phyloP scores from a whole-genome alignment of 2,113 vertebrate species.

The Pseudorhombus dupliciocellatus region DNA sequence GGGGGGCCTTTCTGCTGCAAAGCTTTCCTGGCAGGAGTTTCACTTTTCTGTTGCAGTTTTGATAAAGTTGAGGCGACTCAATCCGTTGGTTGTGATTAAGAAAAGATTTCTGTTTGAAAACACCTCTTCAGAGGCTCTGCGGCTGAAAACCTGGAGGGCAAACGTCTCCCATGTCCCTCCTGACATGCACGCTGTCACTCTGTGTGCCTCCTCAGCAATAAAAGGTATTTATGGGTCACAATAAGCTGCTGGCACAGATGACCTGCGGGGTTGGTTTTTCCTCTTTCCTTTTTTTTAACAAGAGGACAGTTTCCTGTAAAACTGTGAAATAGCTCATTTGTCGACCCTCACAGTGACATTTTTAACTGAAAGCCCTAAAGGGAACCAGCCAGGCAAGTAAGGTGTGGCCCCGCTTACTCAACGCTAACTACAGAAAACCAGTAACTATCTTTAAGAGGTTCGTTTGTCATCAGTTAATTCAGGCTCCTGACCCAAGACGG shows the following conservation, averaged over 20 bases:
- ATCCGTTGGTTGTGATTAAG: background rate
- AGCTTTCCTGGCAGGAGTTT: background rate
- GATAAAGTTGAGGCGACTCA: background rate
- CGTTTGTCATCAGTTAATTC: background rate
- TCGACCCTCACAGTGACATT: background rate
- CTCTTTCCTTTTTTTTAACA: slow-evolving; percentile 2
- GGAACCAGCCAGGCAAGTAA: slow-evolving; percentile 4
- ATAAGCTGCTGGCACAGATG: background rate
- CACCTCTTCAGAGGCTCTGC: background rate
- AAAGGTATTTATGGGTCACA: background rate
- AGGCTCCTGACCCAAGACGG: background rate
- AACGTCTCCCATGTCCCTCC: background rate
- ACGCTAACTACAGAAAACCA: background rate
- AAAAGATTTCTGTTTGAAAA: background rate
- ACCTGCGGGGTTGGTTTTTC: background rate
- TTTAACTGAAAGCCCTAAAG: background rate
- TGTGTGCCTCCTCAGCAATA: background rate
- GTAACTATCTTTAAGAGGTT: background rate
- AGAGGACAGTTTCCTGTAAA: background rate
- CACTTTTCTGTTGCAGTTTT: background rate
- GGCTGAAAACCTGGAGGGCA: background rate
- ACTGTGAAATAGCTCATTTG: background rate
- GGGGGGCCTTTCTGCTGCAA: background rate
- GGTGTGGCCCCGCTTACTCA: slow-evolving; percentile 10
- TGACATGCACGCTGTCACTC: background rate